These are phyloP conservation scores for Euphonia xanthogaster DNA, from an alignment of 2,797 vertebrate species.

Conservation along the genomic window DNA sequence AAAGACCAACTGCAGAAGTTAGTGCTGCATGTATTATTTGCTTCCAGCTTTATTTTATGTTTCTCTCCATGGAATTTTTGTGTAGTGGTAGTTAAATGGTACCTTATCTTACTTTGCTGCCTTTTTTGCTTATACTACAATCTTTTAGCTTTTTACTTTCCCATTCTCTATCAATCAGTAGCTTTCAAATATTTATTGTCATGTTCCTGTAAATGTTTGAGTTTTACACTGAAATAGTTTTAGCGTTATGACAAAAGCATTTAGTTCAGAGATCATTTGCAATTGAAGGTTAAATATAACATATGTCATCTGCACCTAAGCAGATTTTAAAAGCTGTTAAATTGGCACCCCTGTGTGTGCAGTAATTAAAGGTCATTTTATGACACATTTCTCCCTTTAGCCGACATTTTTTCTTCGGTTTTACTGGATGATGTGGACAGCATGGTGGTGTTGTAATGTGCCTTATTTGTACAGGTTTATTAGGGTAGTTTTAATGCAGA, in stretches of 20 bases:
- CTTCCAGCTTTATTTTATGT: not conserved
- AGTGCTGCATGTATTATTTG: not conserved
- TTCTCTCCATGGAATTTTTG: not conserved
- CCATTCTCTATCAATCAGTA: not conserved
- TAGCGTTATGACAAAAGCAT: constrained; percentile 8
- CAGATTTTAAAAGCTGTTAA: constrained; percentile 47
- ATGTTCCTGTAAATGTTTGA: constrained; percentile 45
- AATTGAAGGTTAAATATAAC: constrained; percentile 12
- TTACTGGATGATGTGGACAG: not conserved
- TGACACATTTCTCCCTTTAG: not conserved
- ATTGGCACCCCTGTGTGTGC: constrained; percentile 27
- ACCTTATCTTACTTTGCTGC: not conserved
- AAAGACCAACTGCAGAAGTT: not conserved
- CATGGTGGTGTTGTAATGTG: not conserved
- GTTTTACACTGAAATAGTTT: constrained; percentile 34
- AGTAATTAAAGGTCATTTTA: constrained; percentile 41
- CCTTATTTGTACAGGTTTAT: constrained; percentile 20
- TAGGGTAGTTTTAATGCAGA: not conserved
- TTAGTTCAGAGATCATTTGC: constrained; percentile 8
- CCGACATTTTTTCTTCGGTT: not conserved
- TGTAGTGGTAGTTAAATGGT: not conserved
- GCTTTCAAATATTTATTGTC: constrained; percentile 44
- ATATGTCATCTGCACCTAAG: constrained; percentile 4
- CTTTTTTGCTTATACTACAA: not conserved
- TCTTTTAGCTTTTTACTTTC: constrained; percentile 5